Evolutionary conservation across 2,797 vertebrate species (phyloP).

Genomic region (Diplodus puntazzo): DNA sequence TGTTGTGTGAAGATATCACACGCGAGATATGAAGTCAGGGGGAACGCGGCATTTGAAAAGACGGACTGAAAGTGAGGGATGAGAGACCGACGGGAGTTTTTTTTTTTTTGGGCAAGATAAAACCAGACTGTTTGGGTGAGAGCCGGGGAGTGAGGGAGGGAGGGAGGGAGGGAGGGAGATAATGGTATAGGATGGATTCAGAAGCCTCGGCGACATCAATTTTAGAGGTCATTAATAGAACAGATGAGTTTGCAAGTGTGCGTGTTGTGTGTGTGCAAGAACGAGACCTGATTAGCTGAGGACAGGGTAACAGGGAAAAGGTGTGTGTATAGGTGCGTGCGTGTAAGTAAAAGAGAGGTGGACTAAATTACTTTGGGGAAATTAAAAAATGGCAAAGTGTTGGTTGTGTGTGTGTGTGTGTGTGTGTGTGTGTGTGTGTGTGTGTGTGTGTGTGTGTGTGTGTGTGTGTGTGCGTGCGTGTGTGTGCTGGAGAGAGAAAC

Average conservation of each 20-base stretch:
- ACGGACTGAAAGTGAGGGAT: neutral
- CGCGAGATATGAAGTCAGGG: neutral
- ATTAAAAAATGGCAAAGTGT: conserved; percentile 23
- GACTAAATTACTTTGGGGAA: conserved; percentile 33
- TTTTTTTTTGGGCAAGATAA: conserved; percentile 10
- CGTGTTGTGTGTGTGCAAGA: neutral
- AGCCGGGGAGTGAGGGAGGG: neutral
- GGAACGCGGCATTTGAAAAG: neutral
- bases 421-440: neutral
- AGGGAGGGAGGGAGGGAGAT: conserved; percentile 15
- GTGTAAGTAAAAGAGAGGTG: neutral
- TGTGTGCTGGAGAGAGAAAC: neutral
- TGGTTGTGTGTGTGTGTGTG: neutral
- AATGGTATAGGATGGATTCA: conserved; percentile 23
- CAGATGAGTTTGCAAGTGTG: neutral
- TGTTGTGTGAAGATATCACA: conserved; percentile 5
- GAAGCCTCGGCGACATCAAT: conserved; percentile 31
- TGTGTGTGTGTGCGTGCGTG: neutral
- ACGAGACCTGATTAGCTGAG: conserved; percentile 9
- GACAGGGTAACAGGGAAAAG: conserved; percentile 7
- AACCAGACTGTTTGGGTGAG: conserved; percentile 2
- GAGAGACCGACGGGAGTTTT: neutral
- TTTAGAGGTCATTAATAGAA: conserved; percentile 49
- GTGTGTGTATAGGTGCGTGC: neutral
- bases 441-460: neutral